Percentiles rank a stretch among this genome's conserved stretches.
Conservation (phyloP, 2,113 vertebrate genomes). For the Haplochromis vanheusdeni region DNA sequence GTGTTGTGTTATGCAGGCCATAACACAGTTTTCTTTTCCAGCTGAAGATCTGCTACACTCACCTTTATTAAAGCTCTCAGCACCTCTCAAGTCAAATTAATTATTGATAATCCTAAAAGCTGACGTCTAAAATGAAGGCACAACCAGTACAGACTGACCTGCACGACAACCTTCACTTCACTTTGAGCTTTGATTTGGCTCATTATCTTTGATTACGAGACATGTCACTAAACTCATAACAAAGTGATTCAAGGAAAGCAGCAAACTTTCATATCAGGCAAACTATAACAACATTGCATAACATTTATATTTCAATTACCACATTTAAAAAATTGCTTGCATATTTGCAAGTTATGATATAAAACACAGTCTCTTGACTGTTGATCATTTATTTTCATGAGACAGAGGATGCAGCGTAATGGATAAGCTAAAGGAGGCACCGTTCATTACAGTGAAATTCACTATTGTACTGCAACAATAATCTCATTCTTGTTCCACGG, state of each 20-base stretch:
- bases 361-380: not conserved
- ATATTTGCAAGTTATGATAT: not conserved
- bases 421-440: not conserved
- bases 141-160: not conserved
- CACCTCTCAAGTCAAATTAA: not conserved
- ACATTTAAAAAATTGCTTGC: not conserved
- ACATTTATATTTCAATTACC: not conserved
- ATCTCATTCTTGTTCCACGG: rapidly evolving
- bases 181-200: not conserved
- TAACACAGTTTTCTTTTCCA: not conserved
- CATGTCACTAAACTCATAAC: not conserved
- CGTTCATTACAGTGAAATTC: not conserved
- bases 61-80: not conserved
- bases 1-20: not conserved
- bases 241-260: not conserved
- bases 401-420: not conserved
- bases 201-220: not conserved
- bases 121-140: not conserved
- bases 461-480: not conserved
- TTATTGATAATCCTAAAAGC: not conserved
- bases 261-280: not conserved
- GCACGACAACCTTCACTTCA: not conserved
- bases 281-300: not conserved
- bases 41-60: rapidly evolving
- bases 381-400: not conserved